These are phyloP conservation scores for Podarcis cretensis DNA, from an alignment of 2,113 vertebrate species.

Conservation along the genomic window DNA sequence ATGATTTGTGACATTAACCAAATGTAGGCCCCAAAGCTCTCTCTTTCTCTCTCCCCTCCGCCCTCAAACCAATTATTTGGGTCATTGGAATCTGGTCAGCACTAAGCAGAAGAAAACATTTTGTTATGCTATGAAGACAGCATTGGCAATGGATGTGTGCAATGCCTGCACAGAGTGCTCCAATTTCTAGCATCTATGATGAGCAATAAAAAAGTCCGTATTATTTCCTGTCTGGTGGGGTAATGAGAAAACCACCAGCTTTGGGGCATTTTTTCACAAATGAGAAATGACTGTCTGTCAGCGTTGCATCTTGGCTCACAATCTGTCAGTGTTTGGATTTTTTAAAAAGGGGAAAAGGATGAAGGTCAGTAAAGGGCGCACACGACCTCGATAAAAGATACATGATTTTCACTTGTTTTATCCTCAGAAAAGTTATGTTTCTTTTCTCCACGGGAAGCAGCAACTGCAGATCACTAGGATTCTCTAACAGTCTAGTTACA, in stretches of 20 bases:
- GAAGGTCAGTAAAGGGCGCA: background rate
- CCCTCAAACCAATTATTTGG: constrained; percentile 2
- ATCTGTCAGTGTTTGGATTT: background rate
- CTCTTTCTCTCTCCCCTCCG: background rate
- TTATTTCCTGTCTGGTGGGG: background rate
- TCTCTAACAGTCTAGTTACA: background rate
- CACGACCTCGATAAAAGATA: background rate
- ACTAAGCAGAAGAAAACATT: background rate
- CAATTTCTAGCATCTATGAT: background rate
- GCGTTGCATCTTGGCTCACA: background rate
- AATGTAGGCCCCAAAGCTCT: background rate
- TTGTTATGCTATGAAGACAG: background rate
- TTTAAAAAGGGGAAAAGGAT: background rate
- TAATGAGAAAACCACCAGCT: background rate
- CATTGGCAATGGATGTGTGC: background rate
- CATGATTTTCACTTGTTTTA: background rate
- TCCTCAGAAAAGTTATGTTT: background rate
- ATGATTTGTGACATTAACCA: background rate
- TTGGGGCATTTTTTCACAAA: background rate
- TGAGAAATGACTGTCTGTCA: background rate
- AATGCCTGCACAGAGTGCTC: background rate
- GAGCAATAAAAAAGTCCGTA: background rate
- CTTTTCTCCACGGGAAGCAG: background rate
- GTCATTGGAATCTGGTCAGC: constrained; percentile 14
- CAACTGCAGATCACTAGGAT: background rate